A percentile compares a stretch with the other conserved stretches of the same genome.
Evolutionary conservation across 2,888 invertebrate genomes (phyloP).

Genomic region (Tinea pellionella): DNA sequence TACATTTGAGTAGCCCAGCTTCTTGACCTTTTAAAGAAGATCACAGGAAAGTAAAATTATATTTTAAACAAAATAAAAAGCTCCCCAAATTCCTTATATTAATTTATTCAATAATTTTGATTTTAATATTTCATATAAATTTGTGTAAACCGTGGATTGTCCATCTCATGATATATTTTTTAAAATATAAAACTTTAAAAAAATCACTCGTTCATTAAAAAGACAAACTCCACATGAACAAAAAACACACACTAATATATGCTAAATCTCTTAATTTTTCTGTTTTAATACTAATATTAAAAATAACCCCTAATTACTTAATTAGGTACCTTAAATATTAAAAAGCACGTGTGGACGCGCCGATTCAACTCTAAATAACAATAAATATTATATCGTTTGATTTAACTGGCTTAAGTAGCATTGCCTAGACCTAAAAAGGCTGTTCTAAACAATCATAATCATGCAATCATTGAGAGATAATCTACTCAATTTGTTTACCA

Average conservation of each 20-base stretch:
- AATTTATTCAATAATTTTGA: constrained; percentile 58
- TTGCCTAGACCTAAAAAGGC: background rate
- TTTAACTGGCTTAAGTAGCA: background rate
- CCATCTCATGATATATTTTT: constrained; percentile 64
- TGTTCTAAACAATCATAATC: too few species aligned
- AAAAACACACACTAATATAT: constrained; percentile 64
- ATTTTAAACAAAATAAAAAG: too few species aligned
- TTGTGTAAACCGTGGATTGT: constrained; percentile 57
- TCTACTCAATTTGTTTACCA: too few species aligned
- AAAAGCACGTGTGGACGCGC: background rate
- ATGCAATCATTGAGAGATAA: too few species aligned
- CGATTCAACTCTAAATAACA: background rate
- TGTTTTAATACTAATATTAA: constrained; percentile 50
- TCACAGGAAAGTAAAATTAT: too few species aligned
- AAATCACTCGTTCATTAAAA: background rate
- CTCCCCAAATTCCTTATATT: constrained; percentile 45
- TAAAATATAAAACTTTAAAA: constrained; percentile 19
- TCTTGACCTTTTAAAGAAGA: too few species aligned
- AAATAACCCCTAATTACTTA: constrained; percentile 42
- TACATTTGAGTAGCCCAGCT: too few species aligned
- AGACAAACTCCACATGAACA: constrained; percentile 30
- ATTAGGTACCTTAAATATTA: background rate
- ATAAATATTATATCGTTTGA: background rate
- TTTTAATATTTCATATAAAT: constrained; percentile 54
- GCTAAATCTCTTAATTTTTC: constrained; percentile 43